Evolutionary conservation across 2,888 invertebrate species (phyloP).

Genomic region (Platycheirus albimanus): DNA sequence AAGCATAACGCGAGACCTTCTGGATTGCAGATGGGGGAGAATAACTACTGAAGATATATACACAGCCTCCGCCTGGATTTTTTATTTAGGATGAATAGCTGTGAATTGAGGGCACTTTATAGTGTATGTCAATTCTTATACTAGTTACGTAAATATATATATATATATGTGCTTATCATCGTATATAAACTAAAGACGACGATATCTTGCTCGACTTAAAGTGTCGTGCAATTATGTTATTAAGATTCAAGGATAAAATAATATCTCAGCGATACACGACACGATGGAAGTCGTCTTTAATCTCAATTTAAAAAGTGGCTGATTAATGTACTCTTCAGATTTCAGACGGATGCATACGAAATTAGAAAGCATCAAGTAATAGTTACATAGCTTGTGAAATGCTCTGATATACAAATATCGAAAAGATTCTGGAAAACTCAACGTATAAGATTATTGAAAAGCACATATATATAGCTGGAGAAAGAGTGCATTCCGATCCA

Average conservation of each 20-base stretch:
- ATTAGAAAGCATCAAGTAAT: neutral
- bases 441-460: too few relatives aligned
- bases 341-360: constrained; percentile 30
- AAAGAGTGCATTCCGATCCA: constrained; percentile 41
- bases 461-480: neutral
- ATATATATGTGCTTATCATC: neutral
- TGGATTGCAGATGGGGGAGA: neutral
- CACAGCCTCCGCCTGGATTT: constrained; percentile 5
- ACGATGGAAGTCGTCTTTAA: constrained; percentile 60
- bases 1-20: constrained; percentile 48
- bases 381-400: constrained; percentile 6
- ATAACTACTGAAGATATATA: neutral
- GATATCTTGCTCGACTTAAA: constrained; percentile 48
- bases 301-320: constrained; percentile 65
- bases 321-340: constrained; percentile 42
- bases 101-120: neutral
- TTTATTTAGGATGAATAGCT: constrained; percentile 1
- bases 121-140: constrained; percentile 48
- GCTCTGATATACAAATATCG: neutral
- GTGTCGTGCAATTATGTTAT: constrained; percentile 74
- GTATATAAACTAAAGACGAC: neutral
- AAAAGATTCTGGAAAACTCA: too few relatives aligned
- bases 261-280: constrained; percentile 55
- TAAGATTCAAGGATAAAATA: constrained; percentile 75
- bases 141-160: constrained; percentile 13